Percentiles rank a stretch among this genome's conserved stretches.
phyloP scores from a whole-genome alignment of 2,797 vertebrate species.

The Calcarius lapponicus region DNA sequence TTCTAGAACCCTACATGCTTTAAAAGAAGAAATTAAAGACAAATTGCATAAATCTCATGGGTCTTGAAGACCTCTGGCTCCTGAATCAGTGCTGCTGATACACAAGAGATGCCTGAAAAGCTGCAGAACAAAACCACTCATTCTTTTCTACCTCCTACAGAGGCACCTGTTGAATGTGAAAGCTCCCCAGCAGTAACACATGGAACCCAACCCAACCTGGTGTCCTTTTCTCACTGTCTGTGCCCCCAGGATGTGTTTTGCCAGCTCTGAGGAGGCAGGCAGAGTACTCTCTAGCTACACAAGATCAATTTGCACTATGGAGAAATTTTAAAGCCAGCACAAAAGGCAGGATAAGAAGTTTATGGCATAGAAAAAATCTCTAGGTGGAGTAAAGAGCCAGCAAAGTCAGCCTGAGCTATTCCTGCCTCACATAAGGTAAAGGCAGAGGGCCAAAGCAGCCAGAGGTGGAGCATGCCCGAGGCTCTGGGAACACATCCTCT shows the following conservation, averaged over 20 bases:
- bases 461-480: fast-evolving
- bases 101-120: neutral
- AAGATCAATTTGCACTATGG: neutral
- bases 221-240: neutral
- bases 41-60: neutral
- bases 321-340: neutral
- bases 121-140: neutral
- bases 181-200: neutral
- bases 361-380: conserved; percentile 41
- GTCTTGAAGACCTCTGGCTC: neutral
- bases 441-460: neutral
- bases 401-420: neutral
- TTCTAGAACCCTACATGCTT: neutral
- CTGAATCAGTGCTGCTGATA: neutral
- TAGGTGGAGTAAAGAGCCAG: conserved; percentile 44
- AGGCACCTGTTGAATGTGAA: neutral
- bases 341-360: neutral
- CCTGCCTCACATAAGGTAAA: neutral
- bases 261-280: neutral
- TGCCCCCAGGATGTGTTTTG: neutral
- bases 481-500: neutral
- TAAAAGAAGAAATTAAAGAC: neutral
- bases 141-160: neutral
- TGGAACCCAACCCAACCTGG: neutral
- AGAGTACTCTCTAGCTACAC: neutral